A percentile compares a stretch with the other conserved stretches of the same genome.
These are phyloP conservation scores for Octodonta nipae DNA, from an alignment of 2,888 invertebrate genomes.

Conservation along the genomic window DNA sequence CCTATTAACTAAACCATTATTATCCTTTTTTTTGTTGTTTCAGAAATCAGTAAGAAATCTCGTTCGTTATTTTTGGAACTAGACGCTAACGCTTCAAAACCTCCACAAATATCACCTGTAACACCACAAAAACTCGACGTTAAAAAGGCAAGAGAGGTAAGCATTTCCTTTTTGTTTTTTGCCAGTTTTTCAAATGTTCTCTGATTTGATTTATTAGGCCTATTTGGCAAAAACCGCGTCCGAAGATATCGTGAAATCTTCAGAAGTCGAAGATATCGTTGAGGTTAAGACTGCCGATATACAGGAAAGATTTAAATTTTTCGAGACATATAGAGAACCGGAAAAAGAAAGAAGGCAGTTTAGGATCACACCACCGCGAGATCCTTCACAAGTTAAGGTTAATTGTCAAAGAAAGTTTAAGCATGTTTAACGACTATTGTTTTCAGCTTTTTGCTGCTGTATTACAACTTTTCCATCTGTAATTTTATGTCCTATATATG, in stretches of 20 bases:
- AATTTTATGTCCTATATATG: background rate
- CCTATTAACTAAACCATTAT: background rate
- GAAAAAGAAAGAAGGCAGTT: conserved; percentile 57
- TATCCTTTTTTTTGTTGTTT: conserved; percentile 5
- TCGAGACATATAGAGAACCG: conserved; percentile 72
- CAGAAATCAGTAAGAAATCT: conserved; percentile 76
- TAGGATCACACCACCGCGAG: conserved; percentile 79
- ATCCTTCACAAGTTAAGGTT: conserved; percentile 53
- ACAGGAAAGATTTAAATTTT: conserved; percentile 77
- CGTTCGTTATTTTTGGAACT: conserved; percentile 74
- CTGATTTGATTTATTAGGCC: conserved; percentile 28
- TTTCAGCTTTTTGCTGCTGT: conserved; percentile 7
- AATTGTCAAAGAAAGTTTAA: conserved; percentile 12
- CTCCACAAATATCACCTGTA: conserved; percentile 47
- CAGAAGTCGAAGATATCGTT: conserved; percentile 54
- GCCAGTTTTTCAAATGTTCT: background rate
- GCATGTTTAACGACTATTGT: conserved; percentile 11
- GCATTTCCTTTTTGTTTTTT: conserved; percentile 12
- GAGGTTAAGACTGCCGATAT: conserved; percentile 71
- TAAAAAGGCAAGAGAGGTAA: conserved; percentile 44
- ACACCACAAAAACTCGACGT: conserved; percentile 44
- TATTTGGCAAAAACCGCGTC: conserved; percentile 41
- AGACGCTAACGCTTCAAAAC: conserved; percentile 60
- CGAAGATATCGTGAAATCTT: conserved; percentile 62
- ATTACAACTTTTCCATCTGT: conserved; percentile 2